phyloP scores from a whole-genome alignment of 2,797 vertebrate genomes.

The Sarcophilus harrisii region DNA sequence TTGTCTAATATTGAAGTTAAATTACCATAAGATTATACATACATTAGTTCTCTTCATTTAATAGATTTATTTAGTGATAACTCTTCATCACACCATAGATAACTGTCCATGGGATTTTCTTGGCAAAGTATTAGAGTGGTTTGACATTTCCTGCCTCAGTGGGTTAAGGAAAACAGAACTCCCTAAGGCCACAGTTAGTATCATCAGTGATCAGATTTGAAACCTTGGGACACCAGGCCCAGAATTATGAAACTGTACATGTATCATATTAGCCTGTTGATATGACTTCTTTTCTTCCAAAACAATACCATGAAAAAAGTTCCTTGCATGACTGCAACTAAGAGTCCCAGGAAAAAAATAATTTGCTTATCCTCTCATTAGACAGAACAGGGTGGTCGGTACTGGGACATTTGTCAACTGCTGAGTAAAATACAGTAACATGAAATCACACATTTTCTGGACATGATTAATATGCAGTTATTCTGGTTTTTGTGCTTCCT shows the following conservation, averaged over 20 bases:
- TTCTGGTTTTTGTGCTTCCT: background rate
- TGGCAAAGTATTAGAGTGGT: too few species aligned
- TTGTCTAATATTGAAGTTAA: too few species aligned
- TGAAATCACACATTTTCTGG: background rate
- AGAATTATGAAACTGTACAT: background rate
- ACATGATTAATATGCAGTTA: background rate
- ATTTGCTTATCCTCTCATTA: background rate
- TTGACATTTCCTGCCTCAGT: too few species aligned
- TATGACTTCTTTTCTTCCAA: background rate
- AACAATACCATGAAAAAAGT: background rate
- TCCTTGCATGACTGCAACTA: background rate
- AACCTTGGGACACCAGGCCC: background rate
- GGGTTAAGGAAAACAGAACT: background rate
- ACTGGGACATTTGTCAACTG: background rate
- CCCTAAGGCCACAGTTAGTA: background rate
- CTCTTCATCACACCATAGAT: too few species aligned
- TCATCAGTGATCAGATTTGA: background rate
- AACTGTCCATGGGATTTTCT: background rate
- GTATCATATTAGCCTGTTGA: background rate
- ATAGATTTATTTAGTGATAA: too few species aligned
- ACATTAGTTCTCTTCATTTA: background rate
- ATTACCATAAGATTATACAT: background rate
- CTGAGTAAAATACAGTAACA: background rate
- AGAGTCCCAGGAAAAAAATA: background rate
- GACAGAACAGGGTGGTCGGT: background rate